A percentile compares a stretch with the other conserved stretches of the same genome.
Evolutionary conservation across 2,113 vertebrate species (phyloP).

Genomic region (Balaeniceps rex): DNA sequence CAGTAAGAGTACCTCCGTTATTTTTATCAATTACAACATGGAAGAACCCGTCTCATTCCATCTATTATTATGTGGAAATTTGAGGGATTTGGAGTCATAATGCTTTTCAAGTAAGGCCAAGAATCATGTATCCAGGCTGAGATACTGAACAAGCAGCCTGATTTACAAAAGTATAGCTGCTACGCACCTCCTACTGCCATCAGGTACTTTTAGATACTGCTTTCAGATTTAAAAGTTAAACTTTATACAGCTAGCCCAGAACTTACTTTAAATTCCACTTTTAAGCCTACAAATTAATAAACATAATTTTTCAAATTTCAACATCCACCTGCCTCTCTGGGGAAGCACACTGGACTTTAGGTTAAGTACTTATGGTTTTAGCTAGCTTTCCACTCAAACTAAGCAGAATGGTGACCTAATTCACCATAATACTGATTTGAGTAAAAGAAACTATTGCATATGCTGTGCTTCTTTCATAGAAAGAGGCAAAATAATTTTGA

Average conservation of each 20-base stretch:
- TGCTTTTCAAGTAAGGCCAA: background rate
- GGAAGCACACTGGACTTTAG: background rate
- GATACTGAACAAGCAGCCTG: background rate
- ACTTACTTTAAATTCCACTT: background rate
- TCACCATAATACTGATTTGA: background rate
- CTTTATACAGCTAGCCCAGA: background rate
- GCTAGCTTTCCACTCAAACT: background rate
- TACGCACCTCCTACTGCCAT: background rate
- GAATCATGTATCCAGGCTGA: background rate
- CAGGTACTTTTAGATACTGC: background rate
- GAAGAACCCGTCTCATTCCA: background rate
- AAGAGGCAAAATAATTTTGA: background rate
- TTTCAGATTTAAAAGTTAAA: background rate
- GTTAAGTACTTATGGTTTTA: background rate
- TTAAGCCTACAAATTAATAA: background rate
- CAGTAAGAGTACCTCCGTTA: background rate
- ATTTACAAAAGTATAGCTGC: background rate
- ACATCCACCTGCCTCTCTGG: background rate
- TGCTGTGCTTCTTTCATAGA: background rate
- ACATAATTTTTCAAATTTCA: background rate
- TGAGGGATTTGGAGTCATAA: background rate
- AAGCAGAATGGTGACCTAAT: background rate
- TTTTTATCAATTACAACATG: background rate
- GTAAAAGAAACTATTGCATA: background rate
- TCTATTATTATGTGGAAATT: background rate